Percentiles rank a stretch among this genome's conserved stretches.
Evolutionary conservation across 2,113 vertebrate species (phyloP).

Genomic region (Cryptomyrus ogoouensis): DNA sequence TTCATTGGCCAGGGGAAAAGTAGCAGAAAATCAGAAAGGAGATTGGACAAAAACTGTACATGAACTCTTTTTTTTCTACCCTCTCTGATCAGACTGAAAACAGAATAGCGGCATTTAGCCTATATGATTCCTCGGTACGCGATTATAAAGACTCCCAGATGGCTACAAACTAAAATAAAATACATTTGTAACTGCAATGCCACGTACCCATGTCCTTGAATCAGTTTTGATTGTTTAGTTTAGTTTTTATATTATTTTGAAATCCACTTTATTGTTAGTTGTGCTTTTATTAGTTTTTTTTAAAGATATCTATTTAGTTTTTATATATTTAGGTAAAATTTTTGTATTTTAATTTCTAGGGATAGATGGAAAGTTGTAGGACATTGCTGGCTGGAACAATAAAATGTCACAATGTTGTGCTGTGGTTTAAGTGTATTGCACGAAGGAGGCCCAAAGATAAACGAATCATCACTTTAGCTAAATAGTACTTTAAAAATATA

Average conservation of each 20-base stretch:
- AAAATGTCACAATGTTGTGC: background rate
- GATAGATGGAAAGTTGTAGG: background rate
- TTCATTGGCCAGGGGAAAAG: background rate
- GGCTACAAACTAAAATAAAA: background rate
- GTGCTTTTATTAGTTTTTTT: background rate
- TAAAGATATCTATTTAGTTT: background rate
- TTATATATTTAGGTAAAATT: background rate
- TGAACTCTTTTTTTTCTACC: background rate
- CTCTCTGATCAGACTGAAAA: background rate
- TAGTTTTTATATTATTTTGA: background rate
- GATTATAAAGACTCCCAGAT: background rate
- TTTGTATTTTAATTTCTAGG: background rate
- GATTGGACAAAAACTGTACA: background rate
- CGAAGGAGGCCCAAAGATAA: background rate
- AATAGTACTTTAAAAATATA: background rate
- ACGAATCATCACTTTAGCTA: background rate
- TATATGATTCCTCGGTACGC: background rate
- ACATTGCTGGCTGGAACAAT: background rate
- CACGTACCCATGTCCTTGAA: background rate
- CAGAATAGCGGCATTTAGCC: background rate
- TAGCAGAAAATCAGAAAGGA: background rate
- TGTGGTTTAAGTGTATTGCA: background rate
- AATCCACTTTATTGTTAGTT: background rate
- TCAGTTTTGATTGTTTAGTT: background rate
- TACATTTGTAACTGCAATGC: background rate